These are phyloP conservation scores for Suillia variegata DNA, from an alignment of 2,888 invertebrate species.

Conservation along the genomic window DNA sequence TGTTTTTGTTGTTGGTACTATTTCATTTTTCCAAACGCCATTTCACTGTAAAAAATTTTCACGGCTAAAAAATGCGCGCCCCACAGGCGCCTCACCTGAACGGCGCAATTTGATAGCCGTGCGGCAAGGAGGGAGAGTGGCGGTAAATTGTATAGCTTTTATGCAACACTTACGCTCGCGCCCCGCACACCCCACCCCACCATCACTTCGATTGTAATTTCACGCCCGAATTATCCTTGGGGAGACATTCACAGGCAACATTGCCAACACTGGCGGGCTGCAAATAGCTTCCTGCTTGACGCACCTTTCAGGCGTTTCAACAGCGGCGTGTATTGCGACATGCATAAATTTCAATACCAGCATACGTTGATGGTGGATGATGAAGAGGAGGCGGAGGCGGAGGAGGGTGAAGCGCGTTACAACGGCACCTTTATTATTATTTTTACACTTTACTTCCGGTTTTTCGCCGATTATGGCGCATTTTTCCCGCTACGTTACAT, in stretches of 20 bases:
- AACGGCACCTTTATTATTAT: slow-evolving; percentile 49
- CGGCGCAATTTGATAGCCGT: not conserved
- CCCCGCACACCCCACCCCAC: no score
- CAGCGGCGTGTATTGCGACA: no score
- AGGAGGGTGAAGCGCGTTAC: slow-evolving; percentile 21
- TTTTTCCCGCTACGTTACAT: not conserved
- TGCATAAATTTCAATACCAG: slow-evolving; percentile 44
- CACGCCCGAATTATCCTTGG: slow-evolving; percentile 60
- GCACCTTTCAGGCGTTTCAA: no score
- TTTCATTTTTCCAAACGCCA: not conserved
- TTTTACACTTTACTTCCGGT: slow-evolving; percentile 54
- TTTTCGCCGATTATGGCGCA: slow-evolving; percentile 46
- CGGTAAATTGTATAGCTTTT: no score
- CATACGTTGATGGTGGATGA: no score
- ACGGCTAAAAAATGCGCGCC: not conserved
- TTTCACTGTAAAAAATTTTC: not conserved
- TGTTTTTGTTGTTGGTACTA: slow-evolving; percentile 1
- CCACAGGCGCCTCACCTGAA: not conserved
- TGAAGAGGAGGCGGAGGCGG: slow-evolving; percentile 35
- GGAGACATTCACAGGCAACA: slow-evolving; percentile 52
- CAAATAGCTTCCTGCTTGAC: no score
- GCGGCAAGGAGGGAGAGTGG: no score
- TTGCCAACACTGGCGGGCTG: slow-evolving; percentile 19
- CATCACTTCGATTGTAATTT: slow-evolving; percentile 59
- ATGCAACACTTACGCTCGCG: slow-evolving; percentile 25